Evolutionary conservation across 2,888 invertebrate species (phyloP), one percentile per base, ranked within the genome.

Genomic region (Chelonus formosanus): DNA sequence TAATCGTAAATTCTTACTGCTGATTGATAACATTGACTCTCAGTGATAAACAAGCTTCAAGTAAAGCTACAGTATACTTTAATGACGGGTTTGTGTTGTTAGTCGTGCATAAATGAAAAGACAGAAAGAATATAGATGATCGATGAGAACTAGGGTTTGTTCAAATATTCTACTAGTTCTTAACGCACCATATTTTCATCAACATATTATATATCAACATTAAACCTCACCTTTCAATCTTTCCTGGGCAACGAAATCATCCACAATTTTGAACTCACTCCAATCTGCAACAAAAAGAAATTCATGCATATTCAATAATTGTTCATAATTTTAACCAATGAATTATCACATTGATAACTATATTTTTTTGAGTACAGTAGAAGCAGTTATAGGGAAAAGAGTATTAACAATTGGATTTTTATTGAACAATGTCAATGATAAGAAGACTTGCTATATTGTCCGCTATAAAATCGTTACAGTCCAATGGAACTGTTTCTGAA

Each of bases 361-460:
- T 20, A 20, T 20, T 20, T 20, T 20, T 20, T 48, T 20, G 10
- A 48, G 31, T 20, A 3, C 48, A 31, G 48, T n/a, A 48, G 48
- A 31, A 48, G 10, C 48, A 31, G 10, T 48, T 10, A 48, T 48
- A 20, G 10, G 48, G 7, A 20, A 48, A 48, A 59, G 20, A 20
- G 36, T 5, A 20, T 48, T 32, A 48, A 36, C 10, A 10, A 48
- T 34, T 44, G 4, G 48, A 58, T 58, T 58, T 3, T 35, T 7
- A 48, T 34, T 36, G n/a, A 52, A 45, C 31, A 71, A 59, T 48
- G 90, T 90, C 20, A 89, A 89, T 90, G 80, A 87, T 90, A 86
- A 89, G 90, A 84, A 87, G 89, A 76, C 86, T 90, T 75, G 91
- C 90, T 75, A 85, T 81, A 73, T 78, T 80, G 74, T 81, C 81